A percentile compares a stretch with the other conserved stretches of the same genome.
Evolutionary conservation across 2,113 vertebrate species (phyloP).

Genomic region (Poeciliopsis retropinna): DNA sequence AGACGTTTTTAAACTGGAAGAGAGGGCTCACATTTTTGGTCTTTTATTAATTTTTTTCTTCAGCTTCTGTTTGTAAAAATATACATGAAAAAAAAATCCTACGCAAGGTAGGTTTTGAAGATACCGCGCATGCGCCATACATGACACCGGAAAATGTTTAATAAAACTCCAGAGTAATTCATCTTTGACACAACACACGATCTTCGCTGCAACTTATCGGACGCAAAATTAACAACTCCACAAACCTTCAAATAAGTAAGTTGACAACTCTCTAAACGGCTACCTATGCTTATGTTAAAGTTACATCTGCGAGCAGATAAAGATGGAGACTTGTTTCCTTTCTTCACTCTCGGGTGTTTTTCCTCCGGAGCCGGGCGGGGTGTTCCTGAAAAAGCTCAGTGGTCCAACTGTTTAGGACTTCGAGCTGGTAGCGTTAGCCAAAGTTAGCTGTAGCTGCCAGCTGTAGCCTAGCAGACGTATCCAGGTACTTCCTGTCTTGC

Average conservation of each 20-base stretch:
- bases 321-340: not conserved
- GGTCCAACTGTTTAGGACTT: slow-evolving; percentile 65
- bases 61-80: not conserved
- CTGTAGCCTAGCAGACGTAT: slow-evolving; percentile 15
- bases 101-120: not conserved
- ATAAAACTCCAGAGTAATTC: slow-evolving; percentile 43
- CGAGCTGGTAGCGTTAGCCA: slow-evolving; percentile 67
- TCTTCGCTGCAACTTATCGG: slow-evolving; percentile 66
- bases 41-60: not conserved
- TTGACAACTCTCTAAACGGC: slow-evolving; percentile 54
- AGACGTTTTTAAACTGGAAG: no score
- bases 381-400: slow-evolving; percentile 23
- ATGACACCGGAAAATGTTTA: slow-evolving; percentile 51
- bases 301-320: not conserved
- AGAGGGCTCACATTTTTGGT: no score
- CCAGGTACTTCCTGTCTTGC: slow-evolving; percentile 47
- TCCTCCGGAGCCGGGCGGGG: slow-evolving; percentile 25
- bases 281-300: not conserved
- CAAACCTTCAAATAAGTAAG: slow-evolving; percentile 55
- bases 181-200: slow-evolving; percentile 53
- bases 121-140: slow-evolving; percentile 49
- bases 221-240: slow-evolving; percentile 48
- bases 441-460: slow-evolving; percentile 51
- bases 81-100: not conserved
- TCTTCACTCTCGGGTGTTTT: not conserved